Base-by-base conservation (phyloP, 2,797 vertebrate species). In the Mormyrops boulengeri region DNA sequence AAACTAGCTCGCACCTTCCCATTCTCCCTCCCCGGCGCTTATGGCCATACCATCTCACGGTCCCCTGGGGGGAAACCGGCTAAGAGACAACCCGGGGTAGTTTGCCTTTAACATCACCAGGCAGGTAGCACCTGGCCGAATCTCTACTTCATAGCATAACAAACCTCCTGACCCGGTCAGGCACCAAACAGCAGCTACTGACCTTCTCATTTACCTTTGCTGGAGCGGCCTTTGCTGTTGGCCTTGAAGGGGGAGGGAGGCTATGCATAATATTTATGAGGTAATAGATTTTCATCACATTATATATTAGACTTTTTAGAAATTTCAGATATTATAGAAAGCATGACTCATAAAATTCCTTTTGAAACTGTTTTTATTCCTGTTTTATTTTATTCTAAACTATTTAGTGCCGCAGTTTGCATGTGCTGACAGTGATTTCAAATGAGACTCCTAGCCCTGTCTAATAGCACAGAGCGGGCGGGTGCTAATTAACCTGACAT, bases 401-500 rank as follows among this genome's bases (percentile, higher is more conserved):
- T 53, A 88, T 66, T 69, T 73, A 34, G 22, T 69, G 57, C 26
- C 66, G 6, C 41, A 44, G 34, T 69, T 85, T 86, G 87, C 80
- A 86, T 38, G 57, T 17, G 84, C 57, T 89, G 89, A 89, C 84
- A 62, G 47, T 66, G 80, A 90, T 85, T 50, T 88, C n/a, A 55
- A 90, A 88, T 90, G 62, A 88, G 50, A 82, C 57, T 57, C 19
- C 26, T 69, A 34, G 53, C 73, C 60, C 22, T 88, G 47, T 88
- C 60, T 88, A 85, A 85, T 88, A 82, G 41, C 85, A 86, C 34
- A 62, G 88, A 86, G 44, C 19, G 88, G 60, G 80, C 62, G 88
- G 62, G 19, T 44, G 41, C 66, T 26, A 66, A 88, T 90, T 88
- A 88, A 85, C 53, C 47, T 89, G 89, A 89, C 60, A 55, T 89